Evolutionary conservation across 2,113 vertebrate species (phyloP).

Genomic region (Sebastes fasciatus): DNA sequence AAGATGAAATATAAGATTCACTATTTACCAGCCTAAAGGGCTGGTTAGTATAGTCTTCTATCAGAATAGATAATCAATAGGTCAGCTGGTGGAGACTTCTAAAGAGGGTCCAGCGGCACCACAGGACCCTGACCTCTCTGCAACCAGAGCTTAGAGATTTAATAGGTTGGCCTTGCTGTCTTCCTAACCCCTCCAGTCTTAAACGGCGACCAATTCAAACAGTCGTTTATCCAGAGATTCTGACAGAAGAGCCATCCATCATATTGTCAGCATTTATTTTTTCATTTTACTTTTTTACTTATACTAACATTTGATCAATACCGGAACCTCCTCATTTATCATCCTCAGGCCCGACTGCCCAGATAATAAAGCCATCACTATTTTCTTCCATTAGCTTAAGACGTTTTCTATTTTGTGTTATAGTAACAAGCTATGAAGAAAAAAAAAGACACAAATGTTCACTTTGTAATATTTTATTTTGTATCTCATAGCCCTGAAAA

Average conservation of each 20-base stretch:
- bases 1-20: background rate
- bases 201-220: conserved; percentile 3
- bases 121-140: conserved; percentile 12
- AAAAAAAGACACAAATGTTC: background rate
- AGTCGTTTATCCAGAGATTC: conserved; percentile 16
- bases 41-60: background rate
- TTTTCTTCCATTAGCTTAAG: conserved; percentile 4
- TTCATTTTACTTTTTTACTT: background rate
- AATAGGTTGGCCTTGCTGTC: conserved; percentile 9
- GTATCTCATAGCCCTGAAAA: background rate
- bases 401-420: background rate
- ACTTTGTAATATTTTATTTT: background rate
- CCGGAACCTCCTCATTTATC: conserved; percentile 44
- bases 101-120: background rate
- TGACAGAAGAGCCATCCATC: conserved; percentile 37
- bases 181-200: conserved; percentile 16
- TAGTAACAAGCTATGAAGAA: background rate
- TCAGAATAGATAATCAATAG: conserved; percentile 28
- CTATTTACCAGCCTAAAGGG: background rate
- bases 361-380: conserved; percentile 23
- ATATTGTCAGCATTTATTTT: conserved; percentile 21
- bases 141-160: conserved; percentile 20
- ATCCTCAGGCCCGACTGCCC: background rate
- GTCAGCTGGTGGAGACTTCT: background rate
- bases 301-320: conserved; percentile 31